Evolutionary conservation across 2,797 vertebrate genomes (phyloP).

Genomic region (Agapornis canus): DNA sequence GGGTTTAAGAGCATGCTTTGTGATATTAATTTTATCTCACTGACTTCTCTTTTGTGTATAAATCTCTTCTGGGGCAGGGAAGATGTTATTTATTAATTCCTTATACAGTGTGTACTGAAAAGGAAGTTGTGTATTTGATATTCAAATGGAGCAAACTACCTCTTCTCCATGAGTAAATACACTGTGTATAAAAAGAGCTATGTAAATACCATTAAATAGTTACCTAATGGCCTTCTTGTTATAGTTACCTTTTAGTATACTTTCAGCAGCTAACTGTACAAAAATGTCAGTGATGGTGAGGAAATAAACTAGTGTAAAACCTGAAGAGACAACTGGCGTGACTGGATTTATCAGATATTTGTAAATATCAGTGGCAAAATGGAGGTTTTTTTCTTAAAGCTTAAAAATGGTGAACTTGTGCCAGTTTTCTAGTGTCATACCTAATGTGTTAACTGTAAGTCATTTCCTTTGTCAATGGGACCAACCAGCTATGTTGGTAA

Average conservation of each 20-base stretch:
- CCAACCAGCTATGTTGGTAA: constrained; percentile 38
- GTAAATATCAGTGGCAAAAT: neutral
- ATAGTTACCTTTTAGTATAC: neutral
- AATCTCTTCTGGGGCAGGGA: constrained; percentile 19
- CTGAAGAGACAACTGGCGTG: neutral
- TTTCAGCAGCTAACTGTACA: neutral
- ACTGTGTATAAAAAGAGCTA: neutral
- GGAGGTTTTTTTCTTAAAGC: constrained; percentile 30
- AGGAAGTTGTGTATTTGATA: neutral
- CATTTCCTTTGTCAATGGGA: constrained; percentile 53
- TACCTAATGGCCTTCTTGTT: neutral
- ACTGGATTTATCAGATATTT: constrained; percentile 4
- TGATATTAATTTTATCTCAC: constrained; percentile 33
- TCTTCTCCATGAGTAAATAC: neutral
- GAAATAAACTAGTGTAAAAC: neutral
- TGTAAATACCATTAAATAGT: neutral
- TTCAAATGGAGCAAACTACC: neutral
- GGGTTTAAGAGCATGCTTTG: constrained; percentile 51
- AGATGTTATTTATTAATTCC: constrained; percentile 38
- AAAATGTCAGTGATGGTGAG: neutral
- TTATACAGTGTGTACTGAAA: neutral
- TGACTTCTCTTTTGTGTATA: neutral
- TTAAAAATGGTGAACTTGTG: neutral
- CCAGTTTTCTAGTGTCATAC: constrained; percentile 19
- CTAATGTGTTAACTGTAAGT: constrained; percentile 47